phyloP scores from a whole-genome alignment of 2,797 vertebrate species.

The Avahi laniger region DNA sequence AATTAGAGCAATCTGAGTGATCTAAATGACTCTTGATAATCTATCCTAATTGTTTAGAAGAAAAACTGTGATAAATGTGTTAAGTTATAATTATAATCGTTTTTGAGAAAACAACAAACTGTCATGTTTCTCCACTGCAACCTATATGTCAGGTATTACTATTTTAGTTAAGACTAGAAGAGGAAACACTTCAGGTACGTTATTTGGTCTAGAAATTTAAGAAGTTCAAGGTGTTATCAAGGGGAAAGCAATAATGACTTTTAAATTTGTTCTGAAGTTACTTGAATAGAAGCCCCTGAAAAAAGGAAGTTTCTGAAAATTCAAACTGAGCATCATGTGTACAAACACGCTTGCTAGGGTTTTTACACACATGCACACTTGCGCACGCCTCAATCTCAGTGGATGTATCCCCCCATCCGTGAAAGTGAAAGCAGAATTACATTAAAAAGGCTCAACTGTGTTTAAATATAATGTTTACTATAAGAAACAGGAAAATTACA shows the following conservation, averaged over 20 bases:
- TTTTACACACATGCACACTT: neutral
- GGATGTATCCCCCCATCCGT: neutral
- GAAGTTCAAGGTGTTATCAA: neutral
- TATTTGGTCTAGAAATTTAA: constrained; percentile 8
- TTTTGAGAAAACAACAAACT: constrained; percentile 27
- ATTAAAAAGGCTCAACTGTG: neutral
- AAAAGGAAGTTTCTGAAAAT: constrained; percentile 46
- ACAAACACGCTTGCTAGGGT: neutral
- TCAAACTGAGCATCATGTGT: neutral
- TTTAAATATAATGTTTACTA: neutral
- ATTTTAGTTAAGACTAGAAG: neutral
- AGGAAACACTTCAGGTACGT: neutral
- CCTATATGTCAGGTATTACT: neutral
- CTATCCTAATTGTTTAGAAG: constrained; percentile 62
- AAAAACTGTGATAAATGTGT: constrained; percentile 62
- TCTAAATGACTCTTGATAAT: constrained; percentile 64
- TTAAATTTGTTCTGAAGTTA: constrained; percentile 27
- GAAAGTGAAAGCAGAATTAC: constrained; percentile 12
- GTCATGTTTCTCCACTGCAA: constrained; percentile 44
- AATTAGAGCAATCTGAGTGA: constrained; percentile 54
- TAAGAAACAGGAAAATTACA: neutral
- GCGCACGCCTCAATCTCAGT: neutral
- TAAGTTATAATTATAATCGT: constrained; percentile 46
- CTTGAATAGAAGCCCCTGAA: neutral
- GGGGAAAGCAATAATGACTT: constrained; percentile 26